Base-by-base conservation (phyloP, 2,797 vertebrate genomes). In the Chiloscyllium punctatum region DNA sequence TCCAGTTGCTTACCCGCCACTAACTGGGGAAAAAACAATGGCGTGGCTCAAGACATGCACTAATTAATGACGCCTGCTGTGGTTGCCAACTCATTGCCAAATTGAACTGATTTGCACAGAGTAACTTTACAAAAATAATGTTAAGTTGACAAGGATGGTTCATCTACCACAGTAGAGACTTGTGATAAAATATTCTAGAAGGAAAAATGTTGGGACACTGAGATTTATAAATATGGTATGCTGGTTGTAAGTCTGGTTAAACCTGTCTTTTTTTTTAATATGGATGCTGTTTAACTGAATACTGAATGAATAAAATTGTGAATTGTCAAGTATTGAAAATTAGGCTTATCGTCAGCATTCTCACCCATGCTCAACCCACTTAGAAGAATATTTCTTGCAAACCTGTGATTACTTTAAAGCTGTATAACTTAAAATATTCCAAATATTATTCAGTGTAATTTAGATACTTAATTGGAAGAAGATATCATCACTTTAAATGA, bases 271-370 rank as follows among this genome's bases (percentile, higher is more conserved):
- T 87, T 53, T 48, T 72, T 72, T 37, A 3, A 51, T 25, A 74
- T 74, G 30, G n/a, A 42, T 27, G 48, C 68, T 94, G 37, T 69
- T 71, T 72, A 94, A 94, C 42, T 94, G 92, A 94, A 48, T 2
- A 72, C 15, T 72, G 48, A 94, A 94, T 94, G 42, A 94, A 72
- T 94, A 94, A 94, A n/a, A 25, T 94, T 51, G 42, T 72, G 69
- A 42, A 72, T 4, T 51, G 42, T 53, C 27, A 94, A 16, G 51
- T 72, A 71, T 42, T 48, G n/a, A 42, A 94, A 42, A 48, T 23
- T 30, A 11, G 37, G 23, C n/a, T 42, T 94, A 0, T 3, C n/a
- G 42, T 9, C 27, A 94, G n/a, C 37, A 69, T 57, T 37, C 33
- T 71, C 57, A 30, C 62, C 69, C 48, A 71, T 51, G 30, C 37